Evolutionary conservation across 2,797 vertebrate species (phyloP).

Genomic region (Pangasius larnaudii): DNA sequence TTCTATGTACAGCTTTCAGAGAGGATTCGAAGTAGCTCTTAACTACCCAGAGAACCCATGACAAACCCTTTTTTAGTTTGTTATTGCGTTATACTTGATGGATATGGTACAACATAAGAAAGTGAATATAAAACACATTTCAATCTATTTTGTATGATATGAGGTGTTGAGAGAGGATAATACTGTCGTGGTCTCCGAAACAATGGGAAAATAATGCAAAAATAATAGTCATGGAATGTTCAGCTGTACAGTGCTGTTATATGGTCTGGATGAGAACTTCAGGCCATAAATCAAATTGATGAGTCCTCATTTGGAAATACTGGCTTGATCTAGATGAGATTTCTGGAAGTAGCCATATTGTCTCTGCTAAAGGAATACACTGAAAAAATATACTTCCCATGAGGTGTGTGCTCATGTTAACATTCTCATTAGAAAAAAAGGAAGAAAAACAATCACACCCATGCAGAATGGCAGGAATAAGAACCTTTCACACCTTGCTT

Average conservation of each 20-base stretch:
- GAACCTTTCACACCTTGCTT: slow-evolving; percentile 61
- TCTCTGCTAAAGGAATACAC: slow-evolving; percentile 42
- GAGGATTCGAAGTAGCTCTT: not conserved
- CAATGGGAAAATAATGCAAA: slow-evolving; percentile 76
- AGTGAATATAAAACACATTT: slow-evolving; percentile 36
- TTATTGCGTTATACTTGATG: slow-evolving; percentile 2
- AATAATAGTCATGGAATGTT: slow-evolving; percentile 77
- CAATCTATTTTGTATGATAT: slow-evolving; percentile 64
- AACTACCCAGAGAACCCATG: not conserved
- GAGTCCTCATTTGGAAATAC: slow-evolving; percentile 55
- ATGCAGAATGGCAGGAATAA: slow-evolving; percentile 42
- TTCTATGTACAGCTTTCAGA: not conserved
- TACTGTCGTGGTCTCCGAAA: slow-evolving; percentile 68
- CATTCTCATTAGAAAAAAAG: slow-evolving; percentile 38
- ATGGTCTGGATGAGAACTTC: slow-evolving; percentile 73
- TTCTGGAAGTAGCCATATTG: slow-evolving; percentile 47
- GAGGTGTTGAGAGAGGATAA: slow-evolving; percentile 74
- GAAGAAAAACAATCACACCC: slow-evolving; percentile 46
- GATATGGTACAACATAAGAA: slow-evolving; percentile 23
- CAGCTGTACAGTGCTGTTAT: slow-evolving; percentile 66
- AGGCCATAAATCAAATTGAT: slow-evolving; percentile 71
- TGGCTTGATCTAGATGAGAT: slow-evolving; percentile 52
- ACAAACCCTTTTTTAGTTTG: not conserved
- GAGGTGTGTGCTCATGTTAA: slow-evolving; percentile 31
- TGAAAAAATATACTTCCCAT: slow-evolving; percentile 18